Percentiles rank a stretch among this genome's conserved stretches.
phyloP scores from a whole-genome alignment of 64 coral and sea anemone genomes.

The Porites australiensis region DNA sequence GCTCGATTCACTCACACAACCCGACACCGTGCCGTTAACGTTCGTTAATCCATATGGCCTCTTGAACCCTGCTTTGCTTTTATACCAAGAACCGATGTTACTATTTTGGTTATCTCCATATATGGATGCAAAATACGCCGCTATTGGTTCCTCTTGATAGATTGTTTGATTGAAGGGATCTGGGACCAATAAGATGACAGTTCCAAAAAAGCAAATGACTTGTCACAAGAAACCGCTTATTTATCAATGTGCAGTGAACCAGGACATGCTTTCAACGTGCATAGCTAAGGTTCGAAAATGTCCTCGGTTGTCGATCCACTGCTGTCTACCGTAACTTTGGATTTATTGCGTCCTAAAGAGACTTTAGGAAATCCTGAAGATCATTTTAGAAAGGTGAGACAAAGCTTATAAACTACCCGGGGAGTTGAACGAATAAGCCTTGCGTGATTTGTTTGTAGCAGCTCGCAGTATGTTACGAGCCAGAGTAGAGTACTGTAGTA shows the following conservation, averaged over 20 bases:
- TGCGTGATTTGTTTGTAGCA: conserved; percentile 37
- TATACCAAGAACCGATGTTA: conserved; percentile 77
- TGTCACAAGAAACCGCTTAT: conserved; percentile 77
- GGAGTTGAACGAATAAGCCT: background rate
- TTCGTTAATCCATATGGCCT: background rate
- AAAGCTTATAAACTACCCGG: too few species aligned
- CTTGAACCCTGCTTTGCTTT: conserved; percentile 42
- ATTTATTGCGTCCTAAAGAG: conserved; percentile 89
- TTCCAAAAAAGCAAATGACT: conserved; percentile 85
- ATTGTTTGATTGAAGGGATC: conserved; percentile 76
- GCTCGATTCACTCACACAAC: too few species aligned
- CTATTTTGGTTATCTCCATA: conserved; percentile 98
- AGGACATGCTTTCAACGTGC: conserved; percentile 75
- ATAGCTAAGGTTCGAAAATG: conserved; percentile 70
- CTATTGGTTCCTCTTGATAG: conserved; percentile 56
- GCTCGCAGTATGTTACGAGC: conserved; percentile 10
- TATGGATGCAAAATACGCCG: conserved; percentile 84
- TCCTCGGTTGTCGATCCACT: conserved; percentile 94
- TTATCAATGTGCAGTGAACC: conserved; percentile 85
- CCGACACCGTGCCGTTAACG: too few species aligned
- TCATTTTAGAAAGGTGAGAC: conserved; percentile 92
- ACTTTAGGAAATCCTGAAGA: conserved; percentile 86
- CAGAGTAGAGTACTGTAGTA: background rate
- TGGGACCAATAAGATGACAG: conserved; percentile 80
- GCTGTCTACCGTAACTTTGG: conserved; percentile 94